Base-by-base conservation (phyloP, 2,113 vertebrate genomes). In the Myocastor coypus region DNA sequence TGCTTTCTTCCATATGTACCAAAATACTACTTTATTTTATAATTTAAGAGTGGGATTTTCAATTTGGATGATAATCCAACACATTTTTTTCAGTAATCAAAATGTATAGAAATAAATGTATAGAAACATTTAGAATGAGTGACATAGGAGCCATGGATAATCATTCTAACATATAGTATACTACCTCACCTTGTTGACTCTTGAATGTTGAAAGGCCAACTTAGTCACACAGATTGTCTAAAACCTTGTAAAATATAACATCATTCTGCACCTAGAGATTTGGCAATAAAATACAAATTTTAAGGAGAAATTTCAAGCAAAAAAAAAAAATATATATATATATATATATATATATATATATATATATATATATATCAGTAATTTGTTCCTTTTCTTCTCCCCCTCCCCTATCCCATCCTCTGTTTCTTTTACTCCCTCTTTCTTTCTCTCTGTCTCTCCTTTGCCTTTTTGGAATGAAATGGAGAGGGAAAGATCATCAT, bases 201-300 rank as follows among this genome's bases (percentile, higher is more conserved):
- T 69, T 78, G 12, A 91, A 95, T 84, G 32, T 16, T 94, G 34
- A 92, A 30, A 82, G 28, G 24, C 42, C 90, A 69, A 66, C 22
- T 90, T 94, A 71, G 26, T 26, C 6, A 37, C 75, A 61, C 28
- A 83, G 59, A 89, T 28, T 81, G 57, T 94, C 84, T 57, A 66
- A 97, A 96, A 94, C 78, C 68, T 96, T 32, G 87, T 97, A 89
- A 97, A 97, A 96, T 94, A 71, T 94, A 95, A 95, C 96, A 97
- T 94, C 80, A 69, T 80, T 64, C 69, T 97, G 61, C 83, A 77
- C 80, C 20, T 94, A 83, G 90, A 57, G n/a, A 55, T 88, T 87
- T 46, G 50, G 81, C 24, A 26, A 87, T 94, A 92, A 96, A 98
- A 97, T 96, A 0, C 26, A 97, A 97, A 93, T 97, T 98, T 96